phyloP scores from a whole-genome alignment of 2,113 vertebrate genomes.

The Chamaea fasciata region DNA sequence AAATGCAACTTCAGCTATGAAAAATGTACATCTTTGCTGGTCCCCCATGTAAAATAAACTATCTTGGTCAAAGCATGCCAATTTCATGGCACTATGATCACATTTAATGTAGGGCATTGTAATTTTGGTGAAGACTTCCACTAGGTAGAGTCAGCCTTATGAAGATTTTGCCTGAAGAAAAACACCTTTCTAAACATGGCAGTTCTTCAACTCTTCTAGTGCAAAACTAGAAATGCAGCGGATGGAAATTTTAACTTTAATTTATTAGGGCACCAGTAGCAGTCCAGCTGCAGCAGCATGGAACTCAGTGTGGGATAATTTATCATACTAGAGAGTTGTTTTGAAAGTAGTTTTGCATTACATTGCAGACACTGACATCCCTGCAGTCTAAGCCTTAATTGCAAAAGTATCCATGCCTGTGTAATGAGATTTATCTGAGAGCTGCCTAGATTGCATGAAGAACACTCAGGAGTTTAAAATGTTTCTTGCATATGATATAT shows the following conservation, averaged over 20 bases:
- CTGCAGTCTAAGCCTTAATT: not conserved
- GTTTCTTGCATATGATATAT: not conserved
- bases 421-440: not conserved
- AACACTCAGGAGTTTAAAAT: not conserved
- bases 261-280: not conserved
- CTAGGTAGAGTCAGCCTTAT: rapidly evolving
- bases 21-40: not conserved
- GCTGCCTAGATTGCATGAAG: not conserved
- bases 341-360: not conserved
- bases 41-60: not conserved
- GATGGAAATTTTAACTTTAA: not conserved
- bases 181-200: not conserved
- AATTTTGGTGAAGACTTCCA: not conserved
- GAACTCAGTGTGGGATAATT: not conserved
- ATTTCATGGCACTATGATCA: not conserved
- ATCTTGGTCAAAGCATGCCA: not conserved
- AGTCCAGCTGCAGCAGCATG: not conserved
- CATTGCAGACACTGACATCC: not conserved
- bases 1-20: not conserved
- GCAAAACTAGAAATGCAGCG: not conserved
- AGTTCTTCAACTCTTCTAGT: not conserved
- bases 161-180: not conserved
- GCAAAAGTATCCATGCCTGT: not conserved
- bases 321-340: not conserved
- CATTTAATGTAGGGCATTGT: not conserved